Evolutionary conservation across 2,888 invertebrate genomes (phyloP).

Genomic region (Plebejus argus): DNA sequence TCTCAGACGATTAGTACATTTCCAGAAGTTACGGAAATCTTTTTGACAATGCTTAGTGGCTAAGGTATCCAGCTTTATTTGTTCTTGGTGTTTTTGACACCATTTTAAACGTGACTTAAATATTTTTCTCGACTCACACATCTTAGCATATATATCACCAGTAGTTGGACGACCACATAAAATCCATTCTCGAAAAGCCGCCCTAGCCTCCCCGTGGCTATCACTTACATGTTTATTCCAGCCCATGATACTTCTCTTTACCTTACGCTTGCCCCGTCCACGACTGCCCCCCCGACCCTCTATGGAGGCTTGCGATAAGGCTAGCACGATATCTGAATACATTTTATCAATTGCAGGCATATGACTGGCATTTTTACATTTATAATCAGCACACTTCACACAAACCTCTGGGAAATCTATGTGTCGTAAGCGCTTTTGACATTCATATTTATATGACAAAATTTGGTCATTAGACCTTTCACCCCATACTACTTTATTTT

Average conservation of each 20-base stretch:
- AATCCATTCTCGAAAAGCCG: neutral
- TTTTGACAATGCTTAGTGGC: neutral
- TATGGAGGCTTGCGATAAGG: neutral
- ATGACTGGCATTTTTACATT: neutral
- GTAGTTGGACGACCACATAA: no score
- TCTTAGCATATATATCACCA: no score
- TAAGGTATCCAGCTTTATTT: neutral
- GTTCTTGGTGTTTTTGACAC: neutral
- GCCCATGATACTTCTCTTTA: no score
- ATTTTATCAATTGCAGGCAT: neutral
- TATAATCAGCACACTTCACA: neutral
- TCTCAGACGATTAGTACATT: neutral
- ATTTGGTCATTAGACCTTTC: neutral
- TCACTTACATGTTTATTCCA: neutral
- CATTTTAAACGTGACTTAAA: neutral
- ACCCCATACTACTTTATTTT: neutral
- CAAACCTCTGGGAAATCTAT: no score
- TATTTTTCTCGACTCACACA: neutral
- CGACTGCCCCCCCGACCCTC: neutral
- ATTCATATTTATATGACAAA: neutral
- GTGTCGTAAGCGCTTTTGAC: no score
- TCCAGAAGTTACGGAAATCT: neutral
- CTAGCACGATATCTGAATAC: neutral
- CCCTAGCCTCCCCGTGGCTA: neutral
- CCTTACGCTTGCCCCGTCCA: neutral